phyloP scores from a whole-genome alignment of 2,797 vertebrate species.

The Siniperca scherzeri region DNA sequence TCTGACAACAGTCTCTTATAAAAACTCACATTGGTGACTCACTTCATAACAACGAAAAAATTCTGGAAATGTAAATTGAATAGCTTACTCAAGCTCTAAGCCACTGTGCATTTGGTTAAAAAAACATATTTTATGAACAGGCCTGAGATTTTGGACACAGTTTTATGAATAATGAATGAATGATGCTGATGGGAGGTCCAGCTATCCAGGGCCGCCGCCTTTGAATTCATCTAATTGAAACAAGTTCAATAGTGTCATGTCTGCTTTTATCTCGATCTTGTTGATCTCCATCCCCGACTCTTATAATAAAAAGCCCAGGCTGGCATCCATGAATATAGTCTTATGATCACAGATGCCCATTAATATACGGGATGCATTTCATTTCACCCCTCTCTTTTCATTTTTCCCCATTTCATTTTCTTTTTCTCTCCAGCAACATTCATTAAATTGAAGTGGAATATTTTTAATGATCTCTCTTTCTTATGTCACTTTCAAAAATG shows the following conservation, averaged over 20 bases:
- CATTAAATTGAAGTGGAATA: neutral
- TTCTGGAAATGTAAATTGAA: slow-evolving; percentile 10
- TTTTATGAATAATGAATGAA: slow-evolving; percentile 55
- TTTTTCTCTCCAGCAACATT: slow-evolving; percentile 12
- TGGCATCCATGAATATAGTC: slow-evolving; percentile 43
- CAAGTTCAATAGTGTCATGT: slow-evolving; percentile 52
- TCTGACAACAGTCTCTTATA: slow-evolving; percentile 7
- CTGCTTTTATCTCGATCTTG: slow-evolving; percentile 58
- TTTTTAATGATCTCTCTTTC: neutral
- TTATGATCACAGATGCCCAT: slow-evolving; percentile 37
- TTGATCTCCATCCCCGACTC: slow-evolving; percentile 34
- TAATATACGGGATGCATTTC: slow-evolving; percentile 46
- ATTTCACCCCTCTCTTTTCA: slow-evolving; percentile 22
- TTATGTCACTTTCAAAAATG: neutral
- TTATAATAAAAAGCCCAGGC: slow-evolving; percentile 41
- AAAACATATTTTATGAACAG: slow-evolving; percentile 6
- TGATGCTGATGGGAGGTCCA: slow-evolving; percentile 41
- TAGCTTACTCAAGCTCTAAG: neutral
- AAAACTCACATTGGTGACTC: slow-evolving; percentile 29
- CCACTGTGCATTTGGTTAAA: neutral
- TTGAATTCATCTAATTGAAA: slow-evolving; percentile 66
- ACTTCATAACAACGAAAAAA: slow-evolving; percentile 3
- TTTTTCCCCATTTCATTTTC: neutral
- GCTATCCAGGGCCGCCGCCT: slow-evolving; percentile 29
- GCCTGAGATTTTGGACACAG: slow-evolving; percentile 33